phyloP scores from a whole-genome alignment of 1,140 invertebrate genomes.

The Chironomus striatipennis region DNA sequence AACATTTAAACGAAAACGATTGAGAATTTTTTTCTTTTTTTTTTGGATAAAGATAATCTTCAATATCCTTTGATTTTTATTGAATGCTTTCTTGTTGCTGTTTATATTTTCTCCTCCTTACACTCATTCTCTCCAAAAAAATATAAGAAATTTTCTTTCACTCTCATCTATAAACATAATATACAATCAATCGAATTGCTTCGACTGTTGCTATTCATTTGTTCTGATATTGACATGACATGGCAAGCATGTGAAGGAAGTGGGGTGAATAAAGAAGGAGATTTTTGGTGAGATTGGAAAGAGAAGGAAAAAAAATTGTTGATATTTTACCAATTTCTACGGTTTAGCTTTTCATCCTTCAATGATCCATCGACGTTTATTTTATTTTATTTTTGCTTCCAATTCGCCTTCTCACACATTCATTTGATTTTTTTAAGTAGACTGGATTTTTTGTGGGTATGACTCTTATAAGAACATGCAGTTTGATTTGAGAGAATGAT shows the following conservation, averaged over 20 bases:
- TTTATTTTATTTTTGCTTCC: background rate
- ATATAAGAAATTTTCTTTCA: no score
- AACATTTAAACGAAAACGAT: background rate
- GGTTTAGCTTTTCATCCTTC: slow-evolving; percentile 7
- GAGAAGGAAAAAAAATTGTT: background rate
- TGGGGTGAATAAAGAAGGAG: background rate
- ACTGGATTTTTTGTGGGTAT: no score
- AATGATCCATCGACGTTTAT: background rate
- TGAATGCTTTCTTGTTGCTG: background rate
- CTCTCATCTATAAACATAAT: background rate
- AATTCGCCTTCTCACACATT: background rate
- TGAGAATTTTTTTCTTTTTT: background rate
- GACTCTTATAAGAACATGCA: no score
- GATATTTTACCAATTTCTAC: slow-evolving; percentile 8
- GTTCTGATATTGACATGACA: background rate
- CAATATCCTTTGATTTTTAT: background rate
- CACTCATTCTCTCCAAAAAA: background rate
- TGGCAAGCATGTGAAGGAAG: background rate
- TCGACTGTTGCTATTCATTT: slow-evolving; percentile 2
- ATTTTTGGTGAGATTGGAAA: background rate
- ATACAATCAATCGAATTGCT: slow-evolving; percentile 9
- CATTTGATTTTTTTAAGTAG: background rate
- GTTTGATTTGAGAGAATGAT: no score
- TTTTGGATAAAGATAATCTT: slow-evolving; percentile 14
- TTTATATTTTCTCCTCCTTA: background rate